Evolutionary conservation across 2,797 vertebrate species (phyloP).

Genomic region (Mus minutoides): DNA sequence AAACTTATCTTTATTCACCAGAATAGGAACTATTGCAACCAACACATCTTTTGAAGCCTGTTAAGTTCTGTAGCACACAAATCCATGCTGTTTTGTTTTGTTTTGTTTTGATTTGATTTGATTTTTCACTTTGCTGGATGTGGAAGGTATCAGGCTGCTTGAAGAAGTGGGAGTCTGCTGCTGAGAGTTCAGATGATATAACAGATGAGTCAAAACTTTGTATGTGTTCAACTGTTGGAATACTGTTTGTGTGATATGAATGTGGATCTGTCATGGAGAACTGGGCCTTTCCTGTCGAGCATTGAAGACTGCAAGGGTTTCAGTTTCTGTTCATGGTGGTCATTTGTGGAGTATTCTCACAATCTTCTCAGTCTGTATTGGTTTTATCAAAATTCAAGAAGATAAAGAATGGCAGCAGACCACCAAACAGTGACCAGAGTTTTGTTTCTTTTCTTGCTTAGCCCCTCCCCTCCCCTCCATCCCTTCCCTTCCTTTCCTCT

Average conservation of each 20-base stretch:
- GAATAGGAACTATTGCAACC: not conserved
- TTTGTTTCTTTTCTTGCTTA: not conserved
- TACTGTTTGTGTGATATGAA: not conserved
- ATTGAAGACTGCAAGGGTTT: not conserved
- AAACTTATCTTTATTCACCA: not conserved
- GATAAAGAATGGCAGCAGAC: not conserved
- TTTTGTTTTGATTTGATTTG: no score
- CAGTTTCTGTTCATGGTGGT: not conserved
- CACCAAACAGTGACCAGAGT: not conserved
- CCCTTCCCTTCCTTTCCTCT: not conserved
- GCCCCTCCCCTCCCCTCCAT: no score
- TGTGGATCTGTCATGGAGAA: not conserved
- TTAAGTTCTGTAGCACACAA: not conserved
- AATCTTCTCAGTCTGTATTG: not conserved
- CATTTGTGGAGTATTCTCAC: not conserved
- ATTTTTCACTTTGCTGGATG: not conserved
- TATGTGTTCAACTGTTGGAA: not conserved
- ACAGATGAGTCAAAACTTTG: not conserved
- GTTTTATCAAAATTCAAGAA: not conserved
- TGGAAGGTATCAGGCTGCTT: not conserved
- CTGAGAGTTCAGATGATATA: not conserved
- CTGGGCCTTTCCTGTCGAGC: not conserved
- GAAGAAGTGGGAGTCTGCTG: not conserved
- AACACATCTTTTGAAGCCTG: not conserved
- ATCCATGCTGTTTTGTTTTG: not conserved